A percentile compares a stretch with the other conserved stretches of the same genome.
phyloP scores from a whole-genome alignment of 2,888 invertebrate genomes.

The Pteria penguin region DNA sequence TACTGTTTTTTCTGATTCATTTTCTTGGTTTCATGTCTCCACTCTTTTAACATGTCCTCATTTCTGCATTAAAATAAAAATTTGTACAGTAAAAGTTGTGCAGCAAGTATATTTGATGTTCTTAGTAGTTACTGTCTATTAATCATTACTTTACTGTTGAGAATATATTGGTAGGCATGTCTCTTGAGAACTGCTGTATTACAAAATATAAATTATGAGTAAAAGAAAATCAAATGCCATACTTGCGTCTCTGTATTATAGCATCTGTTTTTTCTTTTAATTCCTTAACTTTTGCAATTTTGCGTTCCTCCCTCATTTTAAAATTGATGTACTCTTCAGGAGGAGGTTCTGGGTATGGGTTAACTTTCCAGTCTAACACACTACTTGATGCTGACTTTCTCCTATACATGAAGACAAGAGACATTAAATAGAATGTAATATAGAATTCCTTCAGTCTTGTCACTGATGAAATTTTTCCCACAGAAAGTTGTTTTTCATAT shows the following conservation, averaged over 20 bases:
- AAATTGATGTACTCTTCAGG: conserved; percentile 65
- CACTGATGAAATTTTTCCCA: no score
- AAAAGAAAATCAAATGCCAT: no score
- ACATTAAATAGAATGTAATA: no score
- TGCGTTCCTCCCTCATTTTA: conserved; percentile 71
- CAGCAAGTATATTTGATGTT: no score
- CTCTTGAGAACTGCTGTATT: background rate
- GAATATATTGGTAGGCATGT: background rate
- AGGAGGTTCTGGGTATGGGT: conserved; percentile 70
- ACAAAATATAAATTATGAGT: background rate
- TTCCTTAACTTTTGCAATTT: conserved; percentile 69
- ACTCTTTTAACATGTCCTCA: conserved; percentile 70
- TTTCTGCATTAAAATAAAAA: no score
- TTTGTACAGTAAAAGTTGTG: no score
- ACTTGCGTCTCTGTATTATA: conserved; percentile 76
- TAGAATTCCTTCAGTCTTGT: no score
- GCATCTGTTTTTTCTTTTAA: conserved; percentile 75
- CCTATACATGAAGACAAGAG: no score
- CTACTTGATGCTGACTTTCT: conserved; percentile 50
- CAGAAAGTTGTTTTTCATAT: no score
- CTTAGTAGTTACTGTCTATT: background rate
- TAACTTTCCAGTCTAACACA: conserved; percentile 68
- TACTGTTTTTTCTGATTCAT: conserved; percentile 73
- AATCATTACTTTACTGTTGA: no score
- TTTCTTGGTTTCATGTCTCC: conserved; percentile 72